Evolutionary conservation across 1,140 invertebrate genomes (phyloP), one percentile per base, ranked within the genome.

Genomic region (Drosophila orena): DNA sequence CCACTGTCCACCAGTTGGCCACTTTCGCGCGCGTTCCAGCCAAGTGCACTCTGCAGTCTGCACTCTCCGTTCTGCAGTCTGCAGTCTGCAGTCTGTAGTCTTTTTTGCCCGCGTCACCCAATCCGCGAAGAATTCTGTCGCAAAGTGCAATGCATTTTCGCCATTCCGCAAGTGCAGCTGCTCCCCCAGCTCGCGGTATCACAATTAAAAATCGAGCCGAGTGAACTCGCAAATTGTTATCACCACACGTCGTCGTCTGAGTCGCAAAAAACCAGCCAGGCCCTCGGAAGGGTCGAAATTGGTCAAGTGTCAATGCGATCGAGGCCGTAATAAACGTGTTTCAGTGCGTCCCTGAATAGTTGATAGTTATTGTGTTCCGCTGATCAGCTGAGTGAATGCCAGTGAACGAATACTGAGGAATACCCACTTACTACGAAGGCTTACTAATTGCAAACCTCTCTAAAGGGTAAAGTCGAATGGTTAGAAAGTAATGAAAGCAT

Each of bases 91-190:
- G 64, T 40, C 38, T 7, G 22, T 40, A 47, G 64, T 37, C 77
- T 79, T 76, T 71, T 72, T 60, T 68, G 64, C 60, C 68, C 57
- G 68, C 44, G 43, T 17, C 24, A 44, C 38, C 55, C 59, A 60
- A 70, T 61, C 61, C 75, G 79, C 49, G 70, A 86, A 71, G 83
- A 86, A 86, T 86, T 86, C 40, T 86, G 83, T 86, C 83, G 83
- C 79, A 81, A 83, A 86, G 83, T 86, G 83, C 83, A 86, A 88
- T 81, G 83, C 83, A 86, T 88, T 86, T 81, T 85, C 81, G 74
- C 49, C 81, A 85, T 86, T 88, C 83, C 83, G 65, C 79, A 64
- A 78, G 65, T 86, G 83, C 83, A 88, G 83, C 83, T 83, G 83
- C 52, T 78, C 49, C 81, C 56, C 56, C 61, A 64, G 73, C 73